A percentile compares a stretch with the other conserved stretches of the same genome.
phyloP scores from a whole-genome alignment of 2,113 vertebrate species.

The Regulus satrapa region DNA sequence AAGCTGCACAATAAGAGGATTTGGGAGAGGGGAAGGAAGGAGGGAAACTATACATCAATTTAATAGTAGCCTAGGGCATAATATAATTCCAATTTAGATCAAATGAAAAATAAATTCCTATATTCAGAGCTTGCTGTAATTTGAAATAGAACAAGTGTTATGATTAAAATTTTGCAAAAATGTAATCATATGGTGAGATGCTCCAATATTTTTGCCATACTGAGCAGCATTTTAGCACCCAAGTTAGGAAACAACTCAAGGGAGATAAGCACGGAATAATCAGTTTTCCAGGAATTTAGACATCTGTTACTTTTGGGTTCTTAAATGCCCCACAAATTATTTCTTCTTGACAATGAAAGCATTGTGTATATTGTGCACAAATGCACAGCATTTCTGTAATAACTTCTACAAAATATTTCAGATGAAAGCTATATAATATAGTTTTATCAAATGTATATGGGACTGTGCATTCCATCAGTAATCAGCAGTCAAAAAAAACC shows the following conservation, averaged over 20 bases:
- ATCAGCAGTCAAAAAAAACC: neutral
- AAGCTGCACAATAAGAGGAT: neutral
- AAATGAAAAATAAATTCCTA: neutral
- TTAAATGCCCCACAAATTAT: neutral
- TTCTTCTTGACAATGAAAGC: neutral
- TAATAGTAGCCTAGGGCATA: neutral
- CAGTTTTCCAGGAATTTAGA: neutral
- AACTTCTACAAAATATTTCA: neutral
- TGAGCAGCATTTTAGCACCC: neutral
- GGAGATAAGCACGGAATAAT: neutral
- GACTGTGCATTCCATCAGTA: neutral
- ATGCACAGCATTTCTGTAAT: neutral
- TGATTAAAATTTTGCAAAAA: neutral
- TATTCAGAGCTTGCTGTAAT: neutral
- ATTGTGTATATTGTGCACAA: neutral
- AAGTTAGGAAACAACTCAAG: neutral
- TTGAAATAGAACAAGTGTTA: neutral
- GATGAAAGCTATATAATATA: neutral
- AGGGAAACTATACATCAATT: neutral
- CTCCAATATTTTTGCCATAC: neutral
- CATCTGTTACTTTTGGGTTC: neutral
- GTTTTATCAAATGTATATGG: neutral
- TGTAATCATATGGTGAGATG: neutral
- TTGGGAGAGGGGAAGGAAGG: neutral
- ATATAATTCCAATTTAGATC: neutral